Evolutionary conservation across 2,797 vertebrate genomes (phyloP), one percentile per base, ranked within the genome.

Genomic region (Furcifer pardalis): DNA sequence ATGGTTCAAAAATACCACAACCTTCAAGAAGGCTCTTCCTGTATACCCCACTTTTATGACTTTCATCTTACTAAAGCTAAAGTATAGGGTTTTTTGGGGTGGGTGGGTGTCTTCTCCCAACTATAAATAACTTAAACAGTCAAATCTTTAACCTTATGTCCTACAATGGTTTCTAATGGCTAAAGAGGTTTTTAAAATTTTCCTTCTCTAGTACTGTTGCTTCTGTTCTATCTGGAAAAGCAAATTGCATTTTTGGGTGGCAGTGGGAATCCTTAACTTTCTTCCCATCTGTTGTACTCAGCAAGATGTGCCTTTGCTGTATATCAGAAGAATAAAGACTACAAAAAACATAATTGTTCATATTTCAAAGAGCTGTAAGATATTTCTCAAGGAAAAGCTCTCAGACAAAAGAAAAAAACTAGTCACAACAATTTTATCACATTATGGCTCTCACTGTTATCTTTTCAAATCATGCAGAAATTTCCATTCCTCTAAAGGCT

Each of bases 281-380:
- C 60, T 84, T 81, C 56, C 66, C 66, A 72, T 80, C 27, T 63
- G 66, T 46, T 44, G 44, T n/a, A 77, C 5, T 4, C 59, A 65
- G 42, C 35, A 56, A 84, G 82, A 77, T 77, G 30, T 56, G 35
- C 15, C 32, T 63, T 74, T 27, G 21, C 52, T 63, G 17, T 40
- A 32, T 59, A 65, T 25, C 35, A 72, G 59, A 81, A 77, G 65
- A 79, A 84, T 79, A 76, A 81, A 77, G 59, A 84, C 8, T 37
- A 52, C 68, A 23, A 65, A 81, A 84, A 46, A 10, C 46, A 84
- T 87, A 76, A 84, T 59, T 84, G 78, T 56, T 81, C 37, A 7
- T 3, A 77, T 87, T 83, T 44, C 46, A 66, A 86, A 69, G 52
- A 42, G 59, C 27, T 80, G 77, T 15, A 35, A 81, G 72, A 49